Conservation (phyloP, 1,140 invertebrate genomes). For the Pissodes strobi region DNA sequence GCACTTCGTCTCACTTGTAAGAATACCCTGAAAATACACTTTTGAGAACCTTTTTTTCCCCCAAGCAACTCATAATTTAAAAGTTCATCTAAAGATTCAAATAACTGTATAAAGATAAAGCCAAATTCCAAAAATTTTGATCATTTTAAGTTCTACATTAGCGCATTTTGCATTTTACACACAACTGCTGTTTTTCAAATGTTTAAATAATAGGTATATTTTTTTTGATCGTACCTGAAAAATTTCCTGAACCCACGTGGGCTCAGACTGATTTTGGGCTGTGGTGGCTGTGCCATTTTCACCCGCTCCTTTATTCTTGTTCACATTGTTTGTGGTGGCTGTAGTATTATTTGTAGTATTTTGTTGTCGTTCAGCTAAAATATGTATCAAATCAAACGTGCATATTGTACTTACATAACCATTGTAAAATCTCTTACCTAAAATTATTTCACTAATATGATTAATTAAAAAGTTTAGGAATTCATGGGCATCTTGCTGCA, state of each 20-base stretch:
- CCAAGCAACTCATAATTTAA: no score
- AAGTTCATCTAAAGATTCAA: no score
- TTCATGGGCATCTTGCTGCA: constrained; percentile 99
- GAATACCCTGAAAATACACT: constrained; percentile 69
- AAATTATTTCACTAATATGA: constrained; percentile 91
- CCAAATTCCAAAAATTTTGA: no score
- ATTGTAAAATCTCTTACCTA: constrained; percentile 73
- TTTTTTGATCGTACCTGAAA: constrained; percentile 82
- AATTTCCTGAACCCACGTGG: constrained; percentile 99
- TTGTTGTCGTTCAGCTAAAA: constrained; percentile 53
- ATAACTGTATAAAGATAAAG: no score
- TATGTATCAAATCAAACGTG: not conserved
- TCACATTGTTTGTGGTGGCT: constrained; percentile 27
- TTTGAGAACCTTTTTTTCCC: no score
- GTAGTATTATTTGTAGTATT: constrained; percentile 51
- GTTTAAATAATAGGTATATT: no score
- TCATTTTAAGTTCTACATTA: no score
- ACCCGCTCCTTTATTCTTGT: constrained; percentile 60
- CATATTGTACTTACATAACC: not conserved
- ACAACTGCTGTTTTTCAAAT: no score
- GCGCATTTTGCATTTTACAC: no score
- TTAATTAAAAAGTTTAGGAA: constrained; percentile 99
- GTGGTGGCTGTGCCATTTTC: constrained; percentile 53
- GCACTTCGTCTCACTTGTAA: constrained; percentile 98
- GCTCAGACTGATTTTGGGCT: constrained; percentile 71